These are phyloP conservation scores for Amblyopsis hoosieri DNA, from an alignment of 2,797 vertebrate genomes.

Conservation along the genomic window DNA sequence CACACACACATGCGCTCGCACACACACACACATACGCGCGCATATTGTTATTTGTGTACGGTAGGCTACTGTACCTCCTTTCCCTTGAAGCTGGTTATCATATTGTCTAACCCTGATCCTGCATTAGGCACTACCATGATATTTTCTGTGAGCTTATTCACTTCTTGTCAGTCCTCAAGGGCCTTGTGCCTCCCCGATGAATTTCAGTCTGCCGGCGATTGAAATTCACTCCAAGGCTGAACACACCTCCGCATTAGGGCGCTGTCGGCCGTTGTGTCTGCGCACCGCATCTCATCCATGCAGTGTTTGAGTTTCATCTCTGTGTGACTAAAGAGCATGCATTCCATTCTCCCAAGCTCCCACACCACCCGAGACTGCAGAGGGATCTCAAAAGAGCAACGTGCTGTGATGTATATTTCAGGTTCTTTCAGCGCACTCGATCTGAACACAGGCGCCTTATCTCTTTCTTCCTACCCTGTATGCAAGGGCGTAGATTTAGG, in stretches of 20 bases:
- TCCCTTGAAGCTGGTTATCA: constrained; percentile 49
- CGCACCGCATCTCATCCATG: constrained; percentile 24
- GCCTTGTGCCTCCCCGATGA: constrained; percentile 59
- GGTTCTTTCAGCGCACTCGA: constrained; percentile 44
- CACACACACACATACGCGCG: constrained; percentile 1
- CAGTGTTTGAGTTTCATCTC: constrained; percentile 62
- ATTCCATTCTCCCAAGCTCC: constrained; percentile 61
- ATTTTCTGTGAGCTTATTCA: constrained; percentile 51
- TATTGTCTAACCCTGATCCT: constrained; percentile 56
- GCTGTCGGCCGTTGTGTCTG: constrained; percentile 38
- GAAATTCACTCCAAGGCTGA: constrained; percentile 51
- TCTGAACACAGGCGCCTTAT: too few relatives aligned
- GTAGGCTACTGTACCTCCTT: constrained; percentile 10
- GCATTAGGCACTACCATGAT: constrained; percentile 51
- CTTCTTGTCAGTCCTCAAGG: constrained; percentile 45
- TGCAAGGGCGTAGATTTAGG: too few relatives aligned
- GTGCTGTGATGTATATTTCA: constrained; percentile 76
- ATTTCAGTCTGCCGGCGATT: constrained; percentile 49
- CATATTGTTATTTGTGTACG: constrained; percentile 42
- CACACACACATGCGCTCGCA: constrained; percentile 6
- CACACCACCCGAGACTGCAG: constrained; percentile 57
- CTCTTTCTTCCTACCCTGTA: too few relatives aligned
- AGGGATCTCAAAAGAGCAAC: constrained; percentile 54
- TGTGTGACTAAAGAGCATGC: constrained; percentile 66
- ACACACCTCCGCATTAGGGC: constrained; percentile 35